Evolutionary conservation across 2,113 vertebrate species (phyloP), one percentile per base, ranked within the genome.

Genomic region (Herpetotheres cachinnans): DNA sequence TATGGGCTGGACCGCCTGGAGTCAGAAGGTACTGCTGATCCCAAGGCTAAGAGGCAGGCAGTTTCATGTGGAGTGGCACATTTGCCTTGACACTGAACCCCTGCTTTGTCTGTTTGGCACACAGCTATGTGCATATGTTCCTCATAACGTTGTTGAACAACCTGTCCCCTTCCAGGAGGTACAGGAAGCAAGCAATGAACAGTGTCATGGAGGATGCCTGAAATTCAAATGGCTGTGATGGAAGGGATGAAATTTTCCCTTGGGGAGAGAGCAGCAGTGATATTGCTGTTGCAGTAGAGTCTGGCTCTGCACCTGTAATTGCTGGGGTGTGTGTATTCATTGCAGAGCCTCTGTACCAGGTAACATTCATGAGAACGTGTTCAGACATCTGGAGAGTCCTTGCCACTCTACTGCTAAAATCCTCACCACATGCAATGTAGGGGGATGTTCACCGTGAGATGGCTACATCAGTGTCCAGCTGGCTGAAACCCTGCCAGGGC

Each of bases 1-100:
- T 98, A 98, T 9, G 98, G 98, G 32, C 89, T 98, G 90, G 98
- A 98, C 17, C 98, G 87, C 88, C 98, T 98, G 70, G 99, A 99
- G 96, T 99, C 98, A 42, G 99, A 99, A 98, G 99, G 99, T 99
- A 98, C 85, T 74, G 4, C 17, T 52, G 46, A 58, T 83, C 42
- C 22, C 38, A 42, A 52, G 81, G 11, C 36, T 44, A 56, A 73
- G 46, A 34, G 21, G 6, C 42, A 9, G 42, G 73, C 2, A 18
- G 30, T 4, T 70, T n/a, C 72, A 10, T 76, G 79, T 16, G 49
- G 66, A 25, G 61, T 10, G 38, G 17, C 26, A 13, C 44, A 0
- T 16, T 47, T 79, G 30, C 89, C 89, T 42, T 82, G 82, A 76
- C 4, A 38, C 10, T 2, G n/a, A 73, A 44, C 83, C 63, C 54